Evolutionary conservation across 2,888 invertebrate genomes (phyloP), one percentile per base, ranked within the genome.

Genomic region (Rhogogaster chlorosoma): DNA sequence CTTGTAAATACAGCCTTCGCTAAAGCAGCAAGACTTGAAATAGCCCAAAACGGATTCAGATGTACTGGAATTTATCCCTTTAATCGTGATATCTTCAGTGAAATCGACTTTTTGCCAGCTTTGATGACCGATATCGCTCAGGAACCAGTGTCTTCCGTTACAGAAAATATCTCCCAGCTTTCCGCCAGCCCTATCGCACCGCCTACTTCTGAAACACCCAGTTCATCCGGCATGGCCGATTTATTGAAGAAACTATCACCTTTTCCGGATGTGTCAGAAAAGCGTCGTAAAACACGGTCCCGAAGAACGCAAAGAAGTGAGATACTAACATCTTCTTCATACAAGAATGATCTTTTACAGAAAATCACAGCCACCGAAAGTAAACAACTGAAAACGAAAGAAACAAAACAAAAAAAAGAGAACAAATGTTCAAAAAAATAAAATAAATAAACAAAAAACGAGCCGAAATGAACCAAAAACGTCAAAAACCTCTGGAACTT

Each of bases 1-100:
- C 77, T 88, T 26, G 83, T 84, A 6, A 84, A 85, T 84, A 77
- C 7, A 82, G 87, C 88, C 26, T 88, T 88, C 73, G 85, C 86
- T 64, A 86, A 82, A 86, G 86, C 85, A 71, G 85, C 87, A 42
- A 86, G 86, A 80, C 84, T 88, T 87, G 87, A 70, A 88, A 88
- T 75, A 26, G 75, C 75, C 42, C 7, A 75, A 29, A 45, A 26
- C 26, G 75, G 75, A n/a, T 75, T 75, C 12, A 45, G 45, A 75
- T 75, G 45, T 26, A 45, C 75, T 36, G 75, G 75, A 75, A 75
- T 75, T 75, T 75, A 45, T 45, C 75, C 10, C 22, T 75, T 75
- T 32, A 75, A 75, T 75, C 75, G 45, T 45, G 45, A 75, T 45
- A 75, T 75, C 29, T 38, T 75, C 36, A 73, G 36, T 42, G 73